Base-by-base conservation (phyloP, 2,888 invertebrate genomes). In the Pycnomerus fuliginosus region DNA sequence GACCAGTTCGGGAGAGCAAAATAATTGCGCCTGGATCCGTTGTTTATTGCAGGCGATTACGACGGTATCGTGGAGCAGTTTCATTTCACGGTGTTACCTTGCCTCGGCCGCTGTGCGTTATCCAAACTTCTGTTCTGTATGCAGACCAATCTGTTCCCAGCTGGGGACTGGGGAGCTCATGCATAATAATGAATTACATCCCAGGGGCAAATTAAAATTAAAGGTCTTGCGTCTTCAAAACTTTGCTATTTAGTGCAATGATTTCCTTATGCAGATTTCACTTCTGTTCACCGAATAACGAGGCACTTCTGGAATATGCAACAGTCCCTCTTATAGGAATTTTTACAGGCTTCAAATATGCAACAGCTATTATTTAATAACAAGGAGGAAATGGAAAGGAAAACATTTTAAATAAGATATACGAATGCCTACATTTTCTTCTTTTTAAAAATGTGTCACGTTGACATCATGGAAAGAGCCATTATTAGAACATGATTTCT, bases 111-210 rank as follows among this genome's bases (percentile, higher is more conserved):
- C 58, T 52, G 53, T 59, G 63, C 63, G 59, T 68, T 68, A 69
- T 64, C 64, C 68, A 66, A 68, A 68, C 65, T 69, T 68, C 67
- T 68, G 64, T 64, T 69, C 68, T 65, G 68, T 64, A 69, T 70
- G 69, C 67, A 67, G 68, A 60, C 68, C 70, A 70, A 70, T 70
- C 69, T 69, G 67, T 68, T 69, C 65, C 64, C 62, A 54, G 56
- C 58, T 55, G 60, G 65, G 63, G 67, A 59, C 60, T 57, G 55
- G 61, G 65, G 65, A 69, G 62, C 71, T 73, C 72, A 73, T 73
- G 73, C 73, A 73, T 73, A 73, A 68, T 72, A 73, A 73, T 73
- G 73, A 73, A 73, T 73, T 70, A 71, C 70, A 61, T 73, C 72
- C 72, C 72, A 56, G 58, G 72, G 72, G 72, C 68, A 69, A 72